Conservation (phyloP, 2,113 vertebrate genomes). For the Triplophysa rosa region DNA sequence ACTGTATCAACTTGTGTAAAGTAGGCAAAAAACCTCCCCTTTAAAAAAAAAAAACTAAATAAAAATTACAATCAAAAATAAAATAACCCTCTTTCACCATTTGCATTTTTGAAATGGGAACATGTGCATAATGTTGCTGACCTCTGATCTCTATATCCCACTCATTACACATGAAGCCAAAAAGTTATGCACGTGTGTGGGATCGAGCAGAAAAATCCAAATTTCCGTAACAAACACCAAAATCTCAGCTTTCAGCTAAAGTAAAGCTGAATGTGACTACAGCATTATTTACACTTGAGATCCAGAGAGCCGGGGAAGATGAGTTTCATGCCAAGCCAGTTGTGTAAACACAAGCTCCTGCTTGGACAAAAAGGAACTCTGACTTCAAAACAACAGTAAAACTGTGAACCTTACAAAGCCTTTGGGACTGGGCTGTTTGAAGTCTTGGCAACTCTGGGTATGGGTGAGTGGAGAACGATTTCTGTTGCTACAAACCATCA, state of each 20-base stretch:
- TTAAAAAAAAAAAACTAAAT: too few species aligned
- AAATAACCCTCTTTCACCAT: too few species aligned
- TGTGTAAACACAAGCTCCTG: slow-evolving; percentile 86
- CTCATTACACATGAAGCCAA: slow-evolving; percentile 8
- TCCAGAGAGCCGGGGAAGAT: slow-evolving; percentile 68
- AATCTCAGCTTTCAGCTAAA: slow-evolving; percentile 41
- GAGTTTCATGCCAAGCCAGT: slow-evolving; percentile 87
- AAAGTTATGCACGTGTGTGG: background rate
- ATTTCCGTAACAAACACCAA: slow-evolving; percentile 32
- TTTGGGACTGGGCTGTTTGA: slow-evolving; percentile 84
- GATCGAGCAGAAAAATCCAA: slow-evolving; percentile 21
- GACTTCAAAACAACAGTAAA: slow-evolving; percentile 90
- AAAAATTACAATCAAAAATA: too few species aligned
- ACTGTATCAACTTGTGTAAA: too few species aligned
- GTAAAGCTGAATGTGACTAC: slow-evolving; percentile 56
- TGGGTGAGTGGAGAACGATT: slow-evolving; percentile 86
- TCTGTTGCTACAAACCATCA: slow-evolving; percentile 83
- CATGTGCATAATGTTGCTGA: too few species aligned
- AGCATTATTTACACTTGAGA: slow-evolving; percentile 72
- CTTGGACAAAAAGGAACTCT: slow-evolving; percentile 82
- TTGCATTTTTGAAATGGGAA: too few species aligned
- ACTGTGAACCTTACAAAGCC: slow-evolving; percentile 81
- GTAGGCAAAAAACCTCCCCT: too few species aligned
- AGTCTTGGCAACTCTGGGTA: slow-evolving; percentile 85
- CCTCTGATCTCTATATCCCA: background rate